phyloP scores from a whole-genome alignment of 2,888 invertebrate species.

The Oeneis ivallda region DNA sequence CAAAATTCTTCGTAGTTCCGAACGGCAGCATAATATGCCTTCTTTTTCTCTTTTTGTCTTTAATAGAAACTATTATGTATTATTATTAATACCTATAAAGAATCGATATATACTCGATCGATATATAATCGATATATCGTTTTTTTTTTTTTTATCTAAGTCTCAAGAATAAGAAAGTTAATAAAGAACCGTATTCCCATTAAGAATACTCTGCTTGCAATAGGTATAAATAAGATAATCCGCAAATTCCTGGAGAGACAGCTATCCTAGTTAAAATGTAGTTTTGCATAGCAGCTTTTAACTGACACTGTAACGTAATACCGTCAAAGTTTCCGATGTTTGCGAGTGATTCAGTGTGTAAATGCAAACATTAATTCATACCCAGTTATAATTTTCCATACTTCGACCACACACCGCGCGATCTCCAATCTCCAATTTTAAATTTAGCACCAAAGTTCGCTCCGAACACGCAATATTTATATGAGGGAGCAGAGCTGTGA shows the following conservation, averaged over 20 bases:
- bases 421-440: slow-evolving; percentile 63
- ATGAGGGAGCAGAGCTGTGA: slow-evolving; percentile 68
- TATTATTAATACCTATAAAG: no score
- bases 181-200: no score
- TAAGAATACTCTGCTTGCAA: no score
- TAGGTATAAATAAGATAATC: neutral
- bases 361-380: slow-evolving; percentile 13
- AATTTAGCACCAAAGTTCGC: slow-evolving; percentile 75
- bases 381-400: slow-evolving; percentile 10
- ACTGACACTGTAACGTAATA: neutral
- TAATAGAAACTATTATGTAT: no score
- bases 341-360: neutral
- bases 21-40: no score
- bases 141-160: no score
- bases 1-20: no score
- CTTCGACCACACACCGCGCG: slow-evolving; percentile 20
- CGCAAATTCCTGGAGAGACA: neutral
- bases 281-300: slow-evolving; percentile 66
- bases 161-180: no score
- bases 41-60: no score
- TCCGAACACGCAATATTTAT: slow-evolving; percentile 69
- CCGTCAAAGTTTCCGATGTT: slow-evolving; percentile 16
- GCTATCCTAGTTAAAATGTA: slow-evolving; percentile 42
- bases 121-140: no score
- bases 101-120: no score